Evolutionary conservation across 2,113 vertebrate species (phyloP).

Genomic region (Centropus unirufus): DNA sequence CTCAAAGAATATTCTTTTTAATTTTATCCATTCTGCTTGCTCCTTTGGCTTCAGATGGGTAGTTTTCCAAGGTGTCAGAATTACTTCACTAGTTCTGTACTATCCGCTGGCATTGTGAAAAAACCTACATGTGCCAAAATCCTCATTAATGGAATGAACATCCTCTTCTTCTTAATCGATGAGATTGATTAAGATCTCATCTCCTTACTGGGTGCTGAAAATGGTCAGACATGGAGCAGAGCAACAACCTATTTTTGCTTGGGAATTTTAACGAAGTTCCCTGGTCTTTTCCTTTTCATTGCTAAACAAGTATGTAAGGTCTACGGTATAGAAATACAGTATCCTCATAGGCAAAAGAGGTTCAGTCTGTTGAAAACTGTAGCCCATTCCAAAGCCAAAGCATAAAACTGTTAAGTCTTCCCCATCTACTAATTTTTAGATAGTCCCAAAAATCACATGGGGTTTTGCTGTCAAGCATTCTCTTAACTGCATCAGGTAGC

Average conservation of each 20-base stretch:
- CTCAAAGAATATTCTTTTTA: not conserved
- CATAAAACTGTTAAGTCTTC: not conserved
- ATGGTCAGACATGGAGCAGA: not conserved
- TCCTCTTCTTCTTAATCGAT: not conserved
- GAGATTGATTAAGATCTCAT: not conserved
- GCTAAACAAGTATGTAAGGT: not conserved
- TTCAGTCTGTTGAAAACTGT: not conserved
- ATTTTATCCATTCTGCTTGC: not conserved
- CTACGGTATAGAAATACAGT: not conserved
- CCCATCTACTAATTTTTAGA: not conserved
- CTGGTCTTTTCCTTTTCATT: not conserved
- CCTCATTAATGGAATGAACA: not conserved
- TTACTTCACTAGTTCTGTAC: not conserved
- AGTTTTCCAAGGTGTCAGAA: not conserved
- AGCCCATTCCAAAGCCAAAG: not conserved
- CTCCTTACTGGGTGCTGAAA: not conserved
- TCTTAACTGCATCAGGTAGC: not conserved
- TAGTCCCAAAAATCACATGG: not conserved
- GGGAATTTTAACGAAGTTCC: not conserved
- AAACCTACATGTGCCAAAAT: not conserved
- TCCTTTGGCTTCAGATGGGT: not conserved
- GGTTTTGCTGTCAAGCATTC: not conserved
- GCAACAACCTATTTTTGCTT: not conserved
- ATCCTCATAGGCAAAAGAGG: not conserved
- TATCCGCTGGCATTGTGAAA: not conserved